Percentiles rank a stretch among this genome's conserved stretches.
These are phyloP conservation scores for Ecliptopera silaceata DNA, from an alignment of 2,888 invertebrate species.

Conservation along the genomic window DNA sequence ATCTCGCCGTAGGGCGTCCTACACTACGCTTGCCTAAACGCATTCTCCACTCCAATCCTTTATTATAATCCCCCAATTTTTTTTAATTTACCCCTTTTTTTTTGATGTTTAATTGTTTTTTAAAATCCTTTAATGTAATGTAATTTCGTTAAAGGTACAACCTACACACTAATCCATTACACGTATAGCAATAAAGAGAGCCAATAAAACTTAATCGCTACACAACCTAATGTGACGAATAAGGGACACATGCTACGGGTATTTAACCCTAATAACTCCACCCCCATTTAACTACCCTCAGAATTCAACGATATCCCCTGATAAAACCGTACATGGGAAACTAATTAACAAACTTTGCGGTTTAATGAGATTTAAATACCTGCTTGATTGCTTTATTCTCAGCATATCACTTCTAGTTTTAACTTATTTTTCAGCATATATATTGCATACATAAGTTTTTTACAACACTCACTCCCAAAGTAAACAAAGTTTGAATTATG, in stretches of 20 bases:
- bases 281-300: slow-evolving; percentile 28
- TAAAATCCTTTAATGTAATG: no score
- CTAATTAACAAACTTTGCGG: slow-evolving; percentile 44
- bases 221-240: slow-evolving; percentile 31
- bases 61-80: no score
- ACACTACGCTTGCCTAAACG: no score
- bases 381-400: background rate
- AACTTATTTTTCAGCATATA: background rate
- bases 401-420: background rate
- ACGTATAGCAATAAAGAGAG: slow-evolving; percentile 7
- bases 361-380: slow-evolving; percentile 32
- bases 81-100: no score
- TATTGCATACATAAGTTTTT: no score
- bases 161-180: no score
- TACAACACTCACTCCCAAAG: no score
- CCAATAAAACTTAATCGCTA: slow-evolving; percentile 23
- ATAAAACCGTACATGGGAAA: slow-evolving; percentile 45
- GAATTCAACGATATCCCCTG: slow-evolving; percentile 17
- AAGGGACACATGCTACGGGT: slow-evolving; percentile 46
- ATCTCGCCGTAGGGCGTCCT: no score
- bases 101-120: no score
- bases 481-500: no score
- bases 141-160: no score
- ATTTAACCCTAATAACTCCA: slow-evolving; percentile 54
- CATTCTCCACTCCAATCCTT: no score